Conservation (phyloP, 2,888 invertebrate genomes). For the Mystacides longicornis region DNA sequence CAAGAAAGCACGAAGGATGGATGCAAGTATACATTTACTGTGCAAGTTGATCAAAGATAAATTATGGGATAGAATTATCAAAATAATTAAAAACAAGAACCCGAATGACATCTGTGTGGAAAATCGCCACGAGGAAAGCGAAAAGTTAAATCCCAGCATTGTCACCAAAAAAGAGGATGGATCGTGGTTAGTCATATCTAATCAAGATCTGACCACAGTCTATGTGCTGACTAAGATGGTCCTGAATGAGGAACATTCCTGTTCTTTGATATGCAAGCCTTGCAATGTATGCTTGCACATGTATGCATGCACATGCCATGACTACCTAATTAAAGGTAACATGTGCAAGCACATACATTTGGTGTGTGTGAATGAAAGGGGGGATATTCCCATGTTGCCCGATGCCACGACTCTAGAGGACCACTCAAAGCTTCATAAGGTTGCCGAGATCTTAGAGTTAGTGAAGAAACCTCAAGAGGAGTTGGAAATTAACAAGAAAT, state of each 20-base stretch:
- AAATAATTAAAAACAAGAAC: not conserved
- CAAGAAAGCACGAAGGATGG: not conserved
- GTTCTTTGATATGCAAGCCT: not conserved
- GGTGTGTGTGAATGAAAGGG: not conserved
- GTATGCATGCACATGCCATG: not conserved
- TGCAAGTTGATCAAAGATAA: not conserved
- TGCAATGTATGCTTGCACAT: not conserved
- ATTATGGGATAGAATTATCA: not conserved
- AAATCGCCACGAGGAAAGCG: not conserved
- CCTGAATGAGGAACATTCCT: not conserved
- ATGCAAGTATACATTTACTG: not conserved
- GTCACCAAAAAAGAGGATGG: not conserved
- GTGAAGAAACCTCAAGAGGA: not conserved
- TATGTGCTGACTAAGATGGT: not conserved
- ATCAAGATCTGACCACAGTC: not conserved
- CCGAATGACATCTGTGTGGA: not conserved
- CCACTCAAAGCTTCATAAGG: not conserved
- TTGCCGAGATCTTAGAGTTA: not conserved
- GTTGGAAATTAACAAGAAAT: not conserved
- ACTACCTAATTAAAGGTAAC: not conserved
- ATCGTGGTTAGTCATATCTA: not conserved
- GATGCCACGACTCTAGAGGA: not conserved
- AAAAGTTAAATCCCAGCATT: not conserved
- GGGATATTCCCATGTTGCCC: not conserved
- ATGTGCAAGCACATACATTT: not conserved